phyloP scores from a whole-genome alignment of 2,797 vertebrate genomes.

The Phrynocephalus guinanensis region DNA sequence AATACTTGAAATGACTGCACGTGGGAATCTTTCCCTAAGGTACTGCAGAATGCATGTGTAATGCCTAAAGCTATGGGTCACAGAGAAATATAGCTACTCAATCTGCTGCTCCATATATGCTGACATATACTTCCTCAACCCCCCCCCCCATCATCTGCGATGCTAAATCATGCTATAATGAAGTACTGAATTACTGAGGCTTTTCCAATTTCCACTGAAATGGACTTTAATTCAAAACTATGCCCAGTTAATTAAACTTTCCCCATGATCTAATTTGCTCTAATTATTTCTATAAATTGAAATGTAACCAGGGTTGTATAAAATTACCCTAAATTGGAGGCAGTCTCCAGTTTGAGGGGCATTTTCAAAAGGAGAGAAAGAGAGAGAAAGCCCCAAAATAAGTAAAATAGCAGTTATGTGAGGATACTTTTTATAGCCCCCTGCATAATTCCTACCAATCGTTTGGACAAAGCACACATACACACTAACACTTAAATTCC shows the following conservation, averaged over 20 bases:
- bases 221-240: constrained; percentile 81
- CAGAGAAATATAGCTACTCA: background rate
- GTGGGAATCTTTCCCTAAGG: constrained; percentile 32
- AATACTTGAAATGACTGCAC: constrained; percentile 33
- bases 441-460: constrained; percentile 24
- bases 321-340: constrained; percentile 76
- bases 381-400: constrained; percentile 33
- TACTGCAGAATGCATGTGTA: background rate
- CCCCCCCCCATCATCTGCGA: constrained; percentile 45
- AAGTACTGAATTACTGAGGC: constrained; percentile 68
- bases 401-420: constrained; percentile 38
- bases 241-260: constrained; percentile 80
- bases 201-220: constrained; percentile 81
- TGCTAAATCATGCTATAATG: constrained; percentile 69
- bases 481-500: background rate
- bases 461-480: background rate
- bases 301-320: constrained; percentile 75
- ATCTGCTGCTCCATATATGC: constrained; percentile 15
- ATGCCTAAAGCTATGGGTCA: constrained; percentile 35
- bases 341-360: constrained; percentile 65
- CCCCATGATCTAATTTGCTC: constrained; percentile 77
- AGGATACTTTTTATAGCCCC: constrained; percentile 25
- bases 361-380: constrained; percentile 44
- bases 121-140: constrained; percentile 41
- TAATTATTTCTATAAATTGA: constrained; percentile 83